Evolutionary conservation across 2,113 vertebrate species (phyloP).

Genomic region (Hippocampus guttulatus): DNA sequence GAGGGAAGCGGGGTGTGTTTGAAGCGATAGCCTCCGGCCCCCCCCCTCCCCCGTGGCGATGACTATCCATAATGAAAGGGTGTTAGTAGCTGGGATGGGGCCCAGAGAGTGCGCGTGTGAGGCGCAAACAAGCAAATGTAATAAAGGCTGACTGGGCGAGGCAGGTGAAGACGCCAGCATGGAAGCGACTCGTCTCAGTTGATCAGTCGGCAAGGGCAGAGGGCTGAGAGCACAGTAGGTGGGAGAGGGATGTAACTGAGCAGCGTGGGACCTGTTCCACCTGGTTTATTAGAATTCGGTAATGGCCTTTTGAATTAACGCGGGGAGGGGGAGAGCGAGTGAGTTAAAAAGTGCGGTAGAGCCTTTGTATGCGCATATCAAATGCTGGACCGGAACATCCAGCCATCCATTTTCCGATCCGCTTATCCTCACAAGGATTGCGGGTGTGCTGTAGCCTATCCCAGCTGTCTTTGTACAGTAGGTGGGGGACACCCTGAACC

Average conservation of each 20-base stretch:
- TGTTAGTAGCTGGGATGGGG: constrained; percentile 36
- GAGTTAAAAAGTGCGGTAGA: neutral
- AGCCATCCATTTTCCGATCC: too few relatives aligned
- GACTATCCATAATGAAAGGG: constrained; percentile 48
- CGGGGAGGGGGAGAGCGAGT: neutral
- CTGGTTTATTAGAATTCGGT: constrained; percentile 29
- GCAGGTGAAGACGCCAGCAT: constrained; percentile 40
- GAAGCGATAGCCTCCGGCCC: constrained; percentile 47
- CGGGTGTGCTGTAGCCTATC: too few relatives aligned
- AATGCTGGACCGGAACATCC: neutral
- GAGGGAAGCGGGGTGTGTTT: constrained; percentile 32
- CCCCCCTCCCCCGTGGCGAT: constrained; percentile 47
- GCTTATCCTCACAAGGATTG: too few relatives aligned
- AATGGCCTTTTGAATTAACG: constrained; percentile 1
- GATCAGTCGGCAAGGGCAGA: constrained; percentile 20
- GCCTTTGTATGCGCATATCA: neutral
- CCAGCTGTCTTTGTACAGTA: too few relatives aligned
- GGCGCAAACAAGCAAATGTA: constrained; percentile 29
- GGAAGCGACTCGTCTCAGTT: constrained; percentile 36
- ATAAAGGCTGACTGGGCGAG: constrained; percentile 40
- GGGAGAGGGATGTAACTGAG: constrained; percentile 22
- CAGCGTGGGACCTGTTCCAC: constrained; percentile 34
- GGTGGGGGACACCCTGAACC: too few relatives aligned
- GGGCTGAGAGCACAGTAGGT: constrained; percentile 23
- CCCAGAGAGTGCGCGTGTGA: constrained; percentile 13